These are phyloP conservation scores for Pterocles burchelli DNA, from an alignment of 2,113 vertebrate species.

Conservation along the genomic window DNA sequence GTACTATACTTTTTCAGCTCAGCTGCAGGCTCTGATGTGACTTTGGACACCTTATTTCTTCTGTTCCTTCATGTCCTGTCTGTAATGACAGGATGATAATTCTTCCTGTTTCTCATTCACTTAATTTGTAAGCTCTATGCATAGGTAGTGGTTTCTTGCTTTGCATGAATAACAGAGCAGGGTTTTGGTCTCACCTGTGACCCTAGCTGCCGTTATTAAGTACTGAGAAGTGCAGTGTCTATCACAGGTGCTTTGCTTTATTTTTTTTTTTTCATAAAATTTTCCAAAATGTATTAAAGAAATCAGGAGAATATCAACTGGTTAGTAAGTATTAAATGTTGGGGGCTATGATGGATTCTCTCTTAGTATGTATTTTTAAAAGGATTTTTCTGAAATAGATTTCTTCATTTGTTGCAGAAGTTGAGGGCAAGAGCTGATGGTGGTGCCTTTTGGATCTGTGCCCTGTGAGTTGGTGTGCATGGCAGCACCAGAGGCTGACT, in stretches of 20 bases:
- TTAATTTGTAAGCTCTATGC: neutral
- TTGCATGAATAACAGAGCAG: neutral
- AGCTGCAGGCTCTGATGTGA: neutral
- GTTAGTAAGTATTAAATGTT: neutral
- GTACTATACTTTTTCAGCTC: neutral
- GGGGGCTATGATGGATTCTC: neutral
- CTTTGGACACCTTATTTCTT: neutral
- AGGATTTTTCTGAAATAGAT: neutral
- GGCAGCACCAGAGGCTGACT: neutral
- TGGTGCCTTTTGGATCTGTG: neutral
- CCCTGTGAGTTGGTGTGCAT: rapidly evolving
- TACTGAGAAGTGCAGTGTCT: neutral
- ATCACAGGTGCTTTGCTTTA: neutral
- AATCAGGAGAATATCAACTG: neutral
- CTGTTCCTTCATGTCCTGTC: neutral
- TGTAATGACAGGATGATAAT: neutral
- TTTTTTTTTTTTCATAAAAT: neutral
- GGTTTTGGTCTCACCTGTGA: neutral
- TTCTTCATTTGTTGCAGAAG: neutral
- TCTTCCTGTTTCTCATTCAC: neutral
- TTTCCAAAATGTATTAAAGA: neutral
- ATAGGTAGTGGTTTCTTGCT: neutral
- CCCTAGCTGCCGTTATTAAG: neutral
- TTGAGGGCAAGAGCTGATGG: neutral
- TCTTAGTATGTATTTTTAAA: neutral